These are phyloP conservation scores for Actinernus sp. DNA, from an alignment of 92 coral and sea anemone genomes.

Conservation along the genomic window DNA sequence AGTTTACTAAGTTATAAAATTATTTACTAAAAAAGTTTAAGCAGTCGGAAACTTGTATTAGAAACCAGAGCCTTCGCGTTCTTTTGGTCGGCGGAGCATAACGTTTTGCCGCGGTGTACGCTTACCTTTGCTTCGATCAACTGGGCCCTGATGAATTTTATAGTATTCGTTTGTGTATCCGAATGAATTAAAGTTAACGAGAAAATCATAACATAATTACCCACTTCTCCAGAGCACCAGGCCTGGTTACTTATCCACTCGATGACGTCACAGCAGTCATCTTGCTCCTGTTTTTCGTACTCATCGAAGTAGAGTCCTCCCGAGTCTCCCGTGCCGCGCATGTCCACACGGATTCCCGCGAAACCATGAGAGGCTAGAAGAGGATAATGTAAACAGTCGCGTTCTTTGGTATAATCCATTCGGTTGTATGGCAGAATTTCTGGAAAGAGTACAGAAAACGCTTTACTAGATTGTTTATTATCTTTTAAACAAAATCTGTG, in stretches of 20 bases:
- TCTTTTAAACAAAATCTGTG: not conserved
- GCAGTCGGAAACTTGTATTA: no score
- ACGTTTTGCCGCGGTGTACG: no score
- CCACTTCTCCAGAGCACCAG: conserved; percentile 82
- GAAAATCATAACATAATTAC: conserved; percentile 20
- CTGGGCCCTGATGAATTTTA: no score
- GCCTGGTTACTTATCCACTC: conserved; percentile 77
- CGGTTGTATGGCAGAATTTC: conserved; percentile 86
- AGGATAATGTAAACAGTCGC: conserved; percentile 59
- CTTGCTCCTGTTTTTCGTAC: conserved; percentile 75
- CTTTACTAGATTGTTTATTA: not conserved
- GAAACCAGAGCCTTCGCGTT: no score
- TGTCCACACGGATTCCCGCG: conserved; percentile 84
- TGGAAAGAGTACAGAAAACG: not conserved
- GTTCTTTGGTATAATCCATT: conserved; percentile 59
- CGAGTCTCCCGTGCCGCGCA: conserved; percentile 88
- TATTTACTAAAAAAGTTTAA: no score
- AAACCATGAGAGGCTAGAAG: conserved; percentile 78
- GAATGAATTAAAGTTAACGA: not conserved
- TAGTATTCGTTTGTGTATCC: no score
- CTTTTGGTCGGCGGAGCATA: no score
- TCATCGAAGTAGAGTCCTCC: conserved; percentile 79
- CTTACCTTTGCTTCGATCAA: no score
- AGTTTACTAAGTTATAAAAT: no score
- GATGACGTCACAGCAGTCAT: conserved; percentile 87